A percentile compares a stretch with the other conserved stretches of the same genome.
These are phyloP conservation scores for Conchocele bisecta DNA, from an alignment of 2,888 invertebrate genomes.

Conservation along the genomic window DNA sequence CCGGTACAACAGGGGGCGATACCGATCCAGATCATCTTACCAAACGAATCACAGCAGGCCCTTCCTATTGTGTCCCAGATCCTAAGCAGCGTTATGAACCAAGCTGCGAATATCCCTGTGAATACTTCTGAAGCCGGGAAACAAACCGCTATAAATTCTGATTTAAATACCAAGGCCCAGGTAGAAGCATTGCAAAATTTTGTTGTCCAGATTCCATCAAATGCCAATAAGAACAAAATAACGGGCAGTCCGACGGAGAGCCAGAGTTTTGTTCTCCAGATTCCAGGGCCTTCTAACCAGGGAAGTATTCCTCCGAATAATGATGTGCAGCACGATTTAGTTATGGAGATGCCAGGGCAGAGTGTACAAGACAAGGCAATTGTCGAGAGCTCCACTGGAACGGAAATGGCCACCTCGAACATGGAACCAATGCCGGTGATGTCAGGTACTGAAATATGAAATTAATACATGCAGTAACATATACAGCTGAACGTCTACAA, in stretches of 20 bases:
- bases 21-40: slow-evolving; percentile 55
- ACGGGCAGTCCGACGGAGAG: slow-evolving; percentile 29
- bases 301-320: background rate
- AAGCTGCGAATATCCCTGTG: background rate
- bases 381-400: too few species aligned
- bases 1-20: slow-evolving; percentile 40
- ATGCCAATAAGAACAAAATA: slow-evolving; percentile 30
- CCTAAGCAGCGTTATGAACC: slow-evolving; percentile 46
- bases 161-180: background rate
- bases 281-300: slow-evolving; percentile 28
- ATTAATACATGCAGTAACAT: too few species aligned
- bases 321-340: slow-evolving; percentile 3
- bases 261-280: slow-evolving; percentile 56
- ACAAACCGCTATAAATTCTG: slow-evolving; percentile 10
- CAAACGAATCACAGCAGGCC: slow-evolving; percentile 55
- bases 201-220: slow-evolving; percentile 53
- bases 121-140: too few species aligned
- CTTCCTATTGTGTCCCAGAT: slow-evolving; percentile 51
- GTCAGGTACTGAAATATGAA: too few species aligned
- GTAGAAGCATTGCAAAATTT: slow-evolving; percentile 39
- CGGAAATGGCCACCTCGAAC: too few species aligned
- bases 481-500: too few species aligned
- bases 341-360: background rate
- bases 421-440: too few species aligned
- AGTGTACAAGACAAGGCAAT: too few species aligned